Conservation (phyloP, 2,888 invertebrate species). For the Cartodere bifasciata region DNA sequence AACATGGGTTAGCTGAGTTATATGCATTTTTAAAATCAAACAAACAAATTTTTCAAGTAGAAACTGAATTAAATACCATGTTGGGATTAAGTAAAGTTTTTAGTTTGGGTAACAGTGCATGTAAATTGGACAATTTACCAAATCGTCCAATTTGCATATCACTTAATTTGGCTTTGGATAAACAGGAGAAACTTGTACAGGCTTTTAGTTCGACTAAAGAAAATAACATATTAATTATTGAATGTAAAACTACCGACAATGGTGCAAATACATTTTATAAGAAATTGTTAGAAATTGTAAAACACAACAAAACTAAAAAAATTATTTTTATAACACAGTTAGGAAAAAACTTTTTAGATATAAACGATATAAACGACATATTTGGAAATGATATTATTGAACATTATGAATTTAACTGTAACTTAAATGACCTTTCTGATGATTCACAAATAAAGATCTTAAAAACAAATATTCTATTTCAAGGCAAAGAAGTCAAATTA, state of each 20-base stretch:
- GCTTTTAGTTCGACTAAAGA: no score
- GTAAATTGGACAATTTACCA: no score
- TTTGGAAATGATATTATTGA: background rate
- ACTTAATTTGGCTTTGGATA: no score
- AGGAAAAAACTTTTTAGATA: background rate
- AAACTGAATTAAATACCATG: no score
- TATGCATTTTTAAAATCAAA: no score
- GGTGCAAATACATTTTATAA: background rate
- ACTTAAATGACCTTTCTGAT: background rate
- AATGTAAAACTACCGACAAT: background rate
- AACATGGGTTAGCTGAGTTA: no score
- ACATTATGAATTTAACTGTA: background rate
- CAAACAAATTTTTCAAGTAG: no score
- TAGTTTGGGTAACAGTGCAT: no score
- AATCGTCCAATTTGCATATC: no score
- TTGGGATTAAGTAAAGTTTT: no score
- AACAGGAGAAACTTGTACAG: no score
- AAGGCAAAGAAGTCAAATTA: background rate
- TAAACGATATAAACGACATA: background rate
- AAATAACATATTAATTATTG: slow-evolving; percentile 1
- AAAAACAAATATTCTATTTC: background rate
- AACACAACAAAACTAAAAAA: background rate
- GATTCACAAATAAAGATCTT: background rate
- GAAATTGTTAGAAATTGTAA: background rate
- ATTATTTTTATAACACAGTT: background rate